phyloP scores from a whole-genome alignment of 2,888 invertebrate species.

The Ditylenchus weischeri region DNA sequence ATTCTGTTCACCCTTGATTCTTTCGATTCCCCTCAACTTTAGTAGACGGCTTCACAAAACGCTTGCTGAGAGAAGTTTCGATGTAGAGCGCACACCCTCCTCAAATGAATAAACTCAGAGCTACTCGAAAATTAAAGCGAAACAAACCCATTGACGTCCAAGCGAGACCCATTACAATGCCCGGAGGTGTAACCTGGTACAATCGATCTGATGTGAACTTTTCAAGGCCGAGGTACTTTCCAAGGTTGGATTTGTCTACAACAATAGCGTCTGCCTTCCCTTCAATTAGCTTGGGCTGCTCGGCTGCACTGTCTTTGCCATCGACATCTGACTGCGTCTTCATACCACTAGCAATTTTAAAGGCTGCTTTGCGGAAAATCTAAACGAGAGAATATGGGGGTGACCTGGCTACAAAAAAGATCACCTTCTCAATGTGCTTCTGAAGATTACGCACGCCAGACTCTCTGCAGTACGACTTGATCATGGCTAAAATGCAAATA shows the following conservation, averaged over 20 bases:
- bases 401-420: background rate
- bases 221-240: conserved; percentile 88
- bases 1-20: background rate
- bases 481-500: conserved; percentile 64
- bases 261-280: conserved; percentile 63
- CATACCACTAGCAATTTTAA: conserved; percentile 65
- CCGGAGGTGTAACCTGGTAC: conserved; percentile 73
- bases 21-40: background rate
- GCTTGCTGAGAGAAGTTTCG: conserved; percentile 72
- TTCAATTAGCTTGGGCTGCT: conserved; percentile 10
- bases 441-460: conserved; percentile 95
- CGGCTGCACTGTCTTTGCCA: background rate
- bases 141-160: conserved; percentile 93
- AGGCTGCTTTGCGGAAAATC: conserved; percentile 91
- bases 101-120: conserved; percentile 53
- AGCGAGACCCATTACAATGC: conserved; percentile 93
- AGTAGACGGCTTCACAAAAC: conserved; percentile 56
- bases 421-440: conserved; percentile 96
- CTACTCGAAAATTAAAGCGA: conserved; percentile 56
- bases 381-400: conserved; percentile 57
- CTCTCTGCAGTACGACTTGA: conserved; percentile 89
- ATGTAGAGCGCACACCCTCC: conserved; percentile 94
- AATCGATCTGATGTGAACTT: conserved; percentile 91
- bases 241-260: conserved; percentile 68
- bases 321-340: conserved; percentile 13